Conservation (phyloP, 2,113 vertebrate species). For the Dasypus novemcinctus region DNA sequence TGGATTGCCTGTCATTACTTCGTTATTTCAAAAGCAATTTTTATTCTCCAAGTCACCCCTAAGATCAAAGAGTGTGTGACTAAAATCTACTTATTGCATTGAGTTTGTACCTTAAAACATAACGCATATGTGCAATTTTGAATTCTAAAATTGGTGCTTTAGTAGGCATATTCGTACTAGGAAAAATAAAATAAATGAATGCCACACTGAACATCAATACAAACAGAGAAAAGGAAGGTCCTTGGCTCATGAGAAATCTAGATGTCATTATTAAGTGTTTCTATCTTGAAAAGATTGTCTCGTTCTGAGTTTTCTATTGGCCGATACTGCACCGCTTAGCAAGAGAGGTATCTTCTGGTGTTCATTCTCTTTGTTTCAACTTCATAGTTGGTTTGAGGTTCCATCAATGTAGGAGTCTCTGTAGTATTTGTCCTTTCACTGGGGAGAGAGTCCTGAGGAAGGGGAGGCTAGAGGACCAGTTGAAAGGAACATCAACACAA, state of each 20-base stretch:
- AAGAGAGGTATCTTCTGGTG: slow-evolving; percentile 71
- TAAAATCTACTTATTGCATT: background rate
- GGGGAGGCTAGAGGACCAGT: slow-evolving; percentile 38
- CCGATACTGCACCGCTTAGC: slow-evolving; percentile 25
- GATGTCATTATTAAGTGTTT: background rate
- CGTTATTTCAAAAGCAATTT: slow-evolving; percentile 20
- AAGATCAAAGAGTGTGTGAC: background rate
- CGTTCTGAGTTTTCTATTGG: slow-evolving; percentile 38
- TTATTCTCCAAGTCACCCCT: background rate
- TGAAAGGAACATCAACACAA: slow-evolving; percentile 59
- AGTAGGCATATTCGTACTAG: background rate
- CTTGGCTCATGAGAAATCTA: background rate
- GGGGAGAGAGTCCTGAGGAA: slow-evolving; percentile 57
- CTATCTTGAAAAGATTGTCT: slow-evolving; percentile 40
- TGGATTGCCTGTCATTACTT: background rate
- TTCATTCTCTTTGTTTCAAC: slow-evolving; percentile 54
- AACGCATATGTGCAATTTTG: background rate
- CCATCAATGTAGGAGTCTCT: background rate
- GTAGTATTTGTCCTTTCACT: background rate
- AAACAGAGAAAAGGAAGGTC: slow-evolving; percentile 41
- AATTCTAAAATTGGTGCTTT: background rate
- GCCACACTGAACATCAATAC: slow-evolving; percentile 41
- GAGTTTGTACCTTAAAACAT: background rate
- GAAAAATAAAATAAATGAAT: background rate
- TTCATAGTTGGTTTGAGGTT: slow-evolving; percentile 55